Evolutionary conservation across 2,888 invertebrate genomes (phyloP).

Genomic region (Parnassius apollo): DNA sequence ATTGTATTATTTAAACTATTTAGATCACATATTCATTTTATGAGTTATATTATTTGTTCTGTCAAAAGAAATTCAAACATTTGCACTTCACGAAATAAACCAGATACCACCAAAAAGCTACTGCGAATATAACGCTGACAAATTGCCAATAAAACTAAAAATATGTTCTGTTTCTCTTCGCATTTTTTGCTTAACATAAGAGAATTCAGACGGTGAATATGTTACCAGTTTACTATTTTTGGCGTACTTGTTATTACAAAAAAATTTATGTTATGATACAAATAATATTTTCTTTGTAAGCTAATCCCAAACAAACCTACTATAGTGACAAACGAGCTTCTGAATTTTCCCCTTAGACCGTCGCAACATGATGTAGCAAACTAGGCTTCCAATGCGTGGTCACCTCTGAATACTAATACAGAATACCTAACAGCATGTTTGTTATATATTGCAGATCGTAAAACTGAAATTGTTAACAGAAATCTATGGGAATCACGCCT

Average conservation of each 20-base stretch:
- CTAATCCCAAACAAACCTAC: too few species aligned
- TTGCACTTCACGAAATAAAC: background rate
- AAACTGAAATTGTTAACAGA: background rate
- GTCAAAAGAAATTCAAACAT: slow-evolving; percentile 4
- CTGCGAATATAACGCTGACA: slow-evolving; percentile 11
- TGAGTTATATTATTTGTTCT: background rate
- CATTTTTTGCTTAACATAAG: background rate
- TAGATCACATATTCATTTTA: too few species aligned
- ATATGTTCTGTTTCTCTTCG: slow-evolving; percentile 3
- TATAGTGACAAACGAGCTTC: too few species aligned
- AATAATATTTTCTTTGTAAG: too few species aligned
- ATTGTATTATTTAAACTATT: too few species aligned
- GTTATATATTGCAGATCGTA: too few species aligned
- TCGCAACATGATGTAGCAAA: too few species aligned
- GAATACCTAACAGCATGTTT: too few species aligned
- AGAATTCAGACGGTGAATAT: background rate
- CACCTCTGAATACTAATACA: too few species aligned
- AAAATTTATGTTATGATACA: background rate
- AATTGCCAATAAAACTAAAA: slow-evolving; percentile 18
- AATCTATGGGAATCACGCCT: too few species aligned
- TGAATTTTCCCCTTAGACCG: too few species aligned
- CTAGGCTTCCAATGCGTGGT: background rate
- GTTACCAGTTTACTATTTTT: background rate
- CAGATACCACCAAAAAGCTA: background rate
- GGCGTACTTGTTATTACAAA: background rate